Percentiles rank a stretch among this genome's conserved stretches.
Conservation (phyloP, 2,888 invertebrate genomes). For the Himalopsyche anomala region DNA sequence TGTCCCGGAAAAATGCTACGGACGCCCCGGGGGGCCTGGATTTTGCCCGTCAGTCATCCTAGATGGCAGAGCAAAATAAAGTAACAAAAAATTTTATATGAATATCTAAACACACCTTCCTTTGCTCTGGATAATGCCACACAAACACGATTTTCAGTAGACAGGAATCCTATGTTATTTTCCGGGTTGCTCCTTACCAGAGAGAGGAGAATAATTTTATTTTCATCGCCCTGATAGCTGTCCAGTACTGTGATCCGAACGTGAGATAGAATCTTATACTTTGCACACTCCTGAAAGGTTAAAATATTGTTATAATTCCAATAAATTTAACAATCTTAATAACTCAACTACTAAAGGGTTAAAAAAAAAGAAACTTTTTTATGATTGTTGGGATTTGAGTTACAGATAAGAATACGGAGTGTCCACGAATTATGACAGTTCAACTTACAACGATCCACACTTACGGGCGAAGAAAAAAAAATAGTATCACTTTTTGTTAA, state of each 20-base stretch:
- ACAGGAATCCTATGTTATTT: constrained; percentile 83
- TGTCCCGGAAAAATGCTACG: no score
- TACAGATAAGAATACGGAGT: no score
- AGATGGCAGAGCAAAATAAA: background rate
- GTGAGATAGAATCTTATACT: background rate
- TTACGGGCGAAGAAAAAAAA: no score
- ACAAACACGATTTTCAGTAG: constrained; percentile 83
- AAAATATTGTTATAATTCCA: background rate
- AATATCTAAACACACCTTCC: constrained; percentile 69
- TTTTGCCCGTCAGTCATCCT: no score
- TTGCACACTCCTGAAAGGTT: constrained; percentile 35
- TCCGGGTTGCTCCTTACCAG: constrained; percentile 85
- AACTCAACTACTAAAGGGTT: no score
- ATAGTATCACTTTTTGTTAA: no score
- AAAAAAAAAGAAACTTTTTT: no score
- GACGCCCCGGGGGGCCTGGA: no score
- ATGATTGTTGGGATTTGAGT: no score
- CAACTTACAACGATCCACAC: no score
- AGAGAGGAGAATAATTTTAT: constrained; percentile 86
- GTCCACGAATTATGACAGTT: no score
- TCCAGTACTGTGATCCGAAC: constrained; percentile 83
- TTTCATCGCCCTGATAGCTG: constrained; percentile 90
- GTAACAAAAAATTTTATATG: background rate
- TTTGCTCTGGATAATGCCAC: constrained; percentile 86
- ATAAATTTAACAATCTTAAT: no score